Base-by-base conservation (phyloP, 2,888 invertebrate species). In the Chrysolina oricalcia region DNA sequence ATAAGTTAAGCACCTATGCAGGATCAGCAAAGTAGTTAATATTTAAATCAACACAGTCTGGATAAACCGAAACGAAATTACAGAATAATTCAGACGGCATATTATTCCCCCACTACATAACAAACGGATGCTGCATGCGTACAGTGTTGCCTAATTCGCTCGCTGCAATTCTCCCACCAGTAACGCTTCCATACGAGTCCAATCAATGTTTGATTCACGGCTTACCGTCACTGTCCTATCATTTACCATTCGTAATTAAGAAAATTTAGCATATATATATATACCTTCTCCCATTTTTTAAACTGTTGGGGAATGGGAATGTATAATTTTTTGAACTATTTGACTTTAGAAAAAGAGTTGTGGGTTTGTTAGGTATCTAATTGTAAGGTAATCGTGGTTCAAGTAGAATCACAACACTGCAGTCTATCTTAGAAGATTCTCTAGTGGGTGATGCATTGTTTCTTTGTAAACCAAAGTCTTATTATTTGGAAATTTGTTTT, bases 81-180 rank as follows among this genome's bases (percentile, higher is more conserved):
- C 81, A 74, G 70, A 76, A 79, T 75, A 78, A 78, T 80, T 78
- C 75, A 75, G 77, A 74, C 81, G 74, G 73, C 71, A 65, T 72
- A 75, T 59, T 56, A 59, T 46, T 62, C 56, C 71, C 75, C 75
- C 72, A 53, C 69, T 67, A 50, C 40, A 78, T 80, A 83, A 84
- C 83, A 83, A 83, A 80, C 77, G 79, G 79, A 82, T 79, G 80
- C 86, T 86, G 85, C 86, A 86, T 85, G 84, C 41, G 11, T 8
- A 19, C 68, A 53, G 13, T 53, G 68, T 68, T 68, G 68, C 56
- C 68, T 35, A 8, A 56, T 27, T 13, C 27, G 15, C 15, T 4
- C 9, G 59, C 23, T 27, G 27, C 35, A 27, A 59, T 40, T 68
- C 56, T 8, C 27, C 6, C n/a, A 27, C 27, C n/a, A 21, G 19